phyloP scores from a whole-genome alignment of 2,888 invertebrate species.

The Tuberolachnus salignus region DNA sequence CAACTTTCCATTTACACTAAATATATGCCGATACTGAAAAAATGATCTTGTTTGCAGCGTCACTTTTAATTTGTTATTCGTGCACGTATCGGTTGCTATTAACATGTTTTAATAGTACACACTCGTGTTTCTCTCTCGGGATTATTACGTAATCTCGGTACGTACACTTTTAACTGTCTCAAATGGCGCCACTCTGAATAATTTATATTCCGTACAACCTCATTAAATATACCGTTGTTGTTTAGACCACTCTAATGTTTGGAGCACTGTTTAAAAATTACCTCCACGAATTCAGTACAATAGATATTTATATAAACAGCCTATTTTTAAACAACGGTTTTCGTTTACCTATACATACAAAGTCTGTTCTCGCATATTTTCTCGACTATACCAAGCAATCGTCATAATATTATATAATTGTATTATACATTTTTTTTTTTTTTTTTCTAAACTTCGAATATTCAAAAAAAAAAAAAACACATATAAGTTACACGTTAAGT shows the following conservation, averaged over 20 bases:
- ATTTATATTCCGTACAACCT: slow-evolving; percentile 18
- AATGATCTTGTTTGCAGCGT: slow-evolving; percentile 24
- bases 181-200: slow-evolving; percentile 17
- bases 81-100: slow-evolving; percentile 24
- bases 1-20: slow-evolving; percentile 35
- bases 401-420: neutral
- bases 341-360: neutral
- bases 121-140: slow-evolving; percentile 9
- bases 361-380: slow-evolving; percentile 16
- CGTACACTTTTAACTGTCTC: slow-evolving; percentile 23
- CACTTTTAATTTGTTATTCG: slow-evolving; percentile 33
- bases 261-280: neutral
- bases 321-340: neutral
- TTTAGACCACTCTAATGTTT: slow-evolving; percentile 7
- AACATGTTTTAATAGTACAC: slow-evolving; percentile 26
- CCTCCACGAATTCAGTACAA: neutral
- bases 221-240: slow-evolving; percentile 7
- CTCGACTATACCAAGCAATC: neutral
- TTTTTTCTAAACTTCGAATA: no score
- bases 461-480: no score
- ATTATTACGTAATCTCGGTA: slow-evolving; percentile 30
- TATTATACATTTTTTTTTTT: slow-evolving; percentile 4
- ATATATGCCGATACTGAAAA: slow-evolving; percentile 22
- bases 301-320: neutral
- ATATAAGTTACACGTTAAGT: no score